These are phyloP conservation scores for Discoglossus pictus DNA, from an alignment of 2,797 vertebrate genomes.

Conservation along the genomic window DNA sequence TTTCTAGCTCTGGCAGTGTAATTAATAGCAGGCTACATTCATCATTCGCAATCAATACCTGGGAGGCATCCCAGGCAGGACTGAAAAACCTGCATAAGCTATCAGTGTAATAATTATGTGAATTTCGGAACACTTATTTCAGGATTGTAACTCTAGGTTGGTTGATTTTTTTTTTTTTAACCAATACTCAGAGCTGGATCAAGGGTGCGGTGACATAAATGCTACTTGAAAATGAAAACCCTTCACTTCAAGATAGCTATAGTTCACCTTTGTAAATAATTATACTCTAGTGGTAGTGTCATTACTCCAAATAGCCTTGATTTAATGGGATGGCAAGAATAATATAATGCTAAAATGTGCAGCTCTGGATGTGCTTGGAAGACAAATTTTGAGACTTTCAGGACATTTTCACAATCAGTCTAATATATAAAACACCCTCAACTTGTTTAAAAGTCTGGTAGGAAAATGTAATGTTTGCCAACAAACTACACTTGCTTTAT, in stretches of 20 bases:
- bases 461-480: no score
- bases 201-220: slow-evolving; percentile 21
- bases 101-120: slow-evolving; percentile 49
- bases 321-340: slow-evolving; percentile 18
- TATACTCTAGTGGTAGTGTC: slow-evolving; percentile 8
- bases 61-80: slow-evolving; percentile 47
- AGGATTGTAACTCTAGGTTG: slow-evolving; percentile 18
- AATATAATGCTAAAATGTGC: slow-evolving; percentile 8
- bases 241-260: slow-evolving; percentile 9
- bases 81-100: slow-evolving; percentile 48
- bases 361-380: background rate
- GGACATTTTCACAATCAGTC: background rate
- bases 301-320: slow-evolving; percentile 14
- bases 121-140: slow-evolving; percentile 34
- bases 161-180: slow-evolving; percentile 9
- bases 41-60: slow-evolving; percentile 53
- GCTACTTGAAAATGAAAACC: slow-evolving; percentile 17
- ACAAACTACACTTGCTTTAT: no score
- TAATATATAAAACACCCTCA: background rate
- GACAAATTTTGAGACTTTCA: background rate
- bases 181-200: background rate
- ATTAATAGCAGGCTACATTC: slow-evolving; percentile 52
- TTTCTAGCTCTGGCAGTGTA: slow-evolving; percentile 52
- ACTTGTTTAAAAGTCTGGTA: no score
- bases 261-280: slow-evolving; percentile 30